Evolutionary conservation across 1,140 invertebrate genomes (phyloP).

Genomic region (Tachypleus tridentatus): DNA sequence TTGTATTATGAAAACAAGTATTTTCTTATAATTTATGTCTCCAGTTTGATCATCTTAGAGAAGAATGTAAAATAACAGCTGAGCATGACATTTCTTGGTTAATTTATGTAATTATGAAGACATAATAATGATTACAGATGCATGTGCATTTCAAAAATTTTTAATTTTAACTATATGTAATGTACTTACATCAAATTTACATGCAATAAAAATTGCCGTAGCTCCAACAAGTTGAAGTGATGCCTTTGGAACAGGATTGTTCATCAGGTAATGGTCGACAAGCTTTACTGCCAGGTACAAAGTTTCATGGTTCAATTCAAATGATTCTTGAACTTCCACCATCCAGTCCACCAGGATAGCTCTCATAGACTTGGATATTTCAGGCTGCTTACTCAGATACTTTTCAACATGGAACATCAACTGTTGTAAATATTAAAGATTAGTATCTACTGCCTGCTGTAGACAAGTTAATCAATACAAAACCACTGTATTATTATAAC

Average conservation of each 20-base stretch:
- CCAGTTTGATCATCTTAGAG: too few relatives aligned
- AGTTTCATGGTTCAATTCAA: slow-evolving; percentile 97
- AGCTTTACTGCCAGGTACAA: slow-evolving; percentile 92
- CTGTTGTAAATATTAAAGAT: too few relatives aligned
- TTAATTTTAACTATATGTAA: too few relatives aligned
- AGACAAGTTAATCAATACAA: slow-evolving; percentile 40
- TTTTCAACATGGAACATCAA: slow-evolving; percentile 40
- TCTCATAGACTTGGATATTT: slow-evolving; percentile 68
- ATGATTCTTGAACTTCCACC: slow-evolving; percentile 91
- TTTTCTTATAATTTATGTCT: too few relatives aligned
- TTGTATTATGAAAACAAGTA: too few relatives aligned
- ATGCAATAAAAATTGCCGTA: slow-evolving; percentile 79
- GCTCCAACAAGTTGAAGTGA: slow-evolving; percentile 80
- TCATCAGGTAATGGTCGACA: slow-evolving; percentile 76
- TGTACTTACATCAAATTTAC: slow-evolving; percentile 82
- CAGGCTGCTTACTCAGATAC: slow-evolving; percentile 65
- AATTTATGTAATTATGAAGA: too few relatives aligned
- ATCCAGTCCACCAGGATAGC: slow-evolving; percentile 94
- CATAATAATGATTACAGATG: too few relatives aligned
- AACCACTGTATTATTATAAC: too few relatives aligned
- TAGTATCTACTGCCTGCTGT: slow-evolving; percentile 33
- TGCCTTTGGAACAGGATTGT: slow-evolving; percentile 52
- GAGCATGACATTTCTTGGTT: too few relatives aligned
- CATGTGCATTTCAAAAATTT: too few relatives aligned
- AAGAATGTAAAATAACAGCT: too few relatives aligned